Evolutionary conservation across 1,140 invertebrate genomes (phyloP), one percentile per base, ranked within the genome.

Genomic region (Leptoteleia sp.): DNA sequence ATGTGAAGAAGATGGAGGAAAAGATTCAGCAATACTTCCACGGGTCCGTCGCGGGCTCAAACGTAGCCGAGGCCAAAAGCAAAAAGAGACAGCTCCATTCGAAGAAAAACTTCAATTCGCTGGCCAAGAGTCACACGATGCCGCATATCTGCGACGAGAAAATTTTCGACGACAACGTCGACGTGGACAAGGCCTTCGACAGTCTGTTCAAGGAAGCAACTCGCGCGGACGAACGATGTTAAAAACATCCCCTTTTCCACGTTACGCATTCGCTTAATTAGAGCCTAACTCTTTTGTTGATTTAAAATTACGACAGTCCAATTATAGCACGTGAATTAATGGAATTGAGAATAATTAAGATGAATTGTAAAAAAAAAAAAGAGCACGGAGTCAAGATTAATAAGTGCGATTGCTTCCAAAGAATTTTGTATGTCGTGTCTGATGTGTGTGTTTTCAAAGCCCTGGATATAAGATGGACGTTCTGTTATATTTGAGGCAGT

Each of bases 11-110:
- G 22, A 96, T 96, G 89, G 92, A 94, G 80, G 91, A 92, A 27
- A 95, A 95, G 3, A 93, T 96, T 33, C 93, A 94, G 57, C 93
- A 94, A n/a, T 96, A 95, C 82, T 95, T 96, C 9, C 68, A 77
- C 8, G 43, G 64, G 31, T 62, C 76, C 6, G 47, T 59, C 4
- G 42, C 61, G 7, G 31, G 8, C 7, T 8, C 19, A 4, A 72
- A 59, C n/a, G 12, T 37, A n/a, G n/a, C n/a, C 0, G 79, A 85
- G 9, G 50, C 50, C 2, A 79, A 76, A 9, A 83, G 77, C 8
- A 77, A 64, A 25, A 81, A 82, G 6, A 65, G 83, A 12, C 72
- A 73, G 50, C 80, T 78, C 9, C 55, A 27, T 0, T 47, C 67
- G 0, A 72, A 80, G 12, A 88, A 84, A 29, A 79, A 42, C n/a